Conservation (phyloP, 2,113 vertebrate genomes). For the Passer domesticus region DNA sequence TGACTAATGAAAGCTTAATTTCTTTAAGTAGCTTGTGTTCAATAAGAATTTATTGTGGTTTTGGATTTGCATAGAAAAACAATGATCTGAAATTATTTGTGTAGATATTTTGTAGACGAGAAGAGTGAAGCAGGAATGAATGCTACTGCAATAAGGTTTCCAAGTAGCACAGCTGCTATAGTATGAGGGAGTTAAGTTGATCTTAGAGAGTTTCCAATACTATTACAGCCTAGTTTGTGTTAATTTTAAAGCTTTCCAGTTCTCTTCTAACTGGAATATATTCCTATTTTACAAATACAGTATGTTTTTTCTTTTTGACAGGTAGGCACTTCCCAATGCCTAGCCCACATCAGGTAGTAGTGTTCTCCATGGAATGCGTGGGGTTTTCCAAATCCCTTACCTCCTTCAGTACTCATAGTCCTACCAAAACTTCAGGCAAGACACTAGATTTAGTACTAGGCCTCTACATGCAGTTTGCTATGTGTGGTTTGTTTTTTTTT, state of each 20-base stretch:
- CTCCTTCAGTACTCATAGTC: slow-evolving; percentile 80
- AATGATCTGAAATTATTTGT: not conserved
- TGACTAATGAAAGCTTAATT: not conserved
- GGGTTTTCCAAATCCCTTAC: slow-evolving; percentile 85
- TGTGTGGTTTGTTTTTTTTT: slow-evolving; percentile 27
- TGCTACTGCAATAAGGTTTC: not conserved
- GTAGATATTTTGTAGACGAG: not conserved
- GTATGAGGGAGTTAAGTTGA: not conserved
- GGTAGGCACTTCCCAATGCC: slow-evolving; percentile 84
- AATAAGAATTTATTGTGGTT: not conserved
- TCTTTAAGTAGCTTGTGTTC: not conserved
- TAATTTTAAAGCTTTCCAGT: not conserved
- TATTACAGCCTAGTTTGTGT: not conserved
- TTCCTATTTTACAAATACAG: slow-evolving; percentile 69
- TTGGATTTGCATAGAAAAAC: not conserved
- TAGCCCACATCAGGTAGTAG: slow-evolving; percentile 84
- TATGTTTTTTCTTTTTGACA: slow-evolving; percentile 83
- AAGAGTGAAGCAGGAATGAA: not conserved
- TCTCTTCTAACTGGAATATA: not conserved
- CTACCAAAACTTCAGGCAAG: slow-evolving; percentile 83
- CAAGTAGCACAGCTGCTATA: not conserved
- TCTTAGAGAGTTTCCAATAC: not conserved
- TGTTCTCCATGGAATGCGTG: slow-evolving; percentile 87
- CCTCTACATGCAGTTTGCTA: slow-evolving; percentile 66
- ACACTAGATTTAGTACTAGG: slow-evolving; percentile 77